Evolutionary conservation across 2,797 vertebrate species (phyloP), one percentile per base, ranked within the genome.

Genomic region (Aythya fuligula): DNA sequence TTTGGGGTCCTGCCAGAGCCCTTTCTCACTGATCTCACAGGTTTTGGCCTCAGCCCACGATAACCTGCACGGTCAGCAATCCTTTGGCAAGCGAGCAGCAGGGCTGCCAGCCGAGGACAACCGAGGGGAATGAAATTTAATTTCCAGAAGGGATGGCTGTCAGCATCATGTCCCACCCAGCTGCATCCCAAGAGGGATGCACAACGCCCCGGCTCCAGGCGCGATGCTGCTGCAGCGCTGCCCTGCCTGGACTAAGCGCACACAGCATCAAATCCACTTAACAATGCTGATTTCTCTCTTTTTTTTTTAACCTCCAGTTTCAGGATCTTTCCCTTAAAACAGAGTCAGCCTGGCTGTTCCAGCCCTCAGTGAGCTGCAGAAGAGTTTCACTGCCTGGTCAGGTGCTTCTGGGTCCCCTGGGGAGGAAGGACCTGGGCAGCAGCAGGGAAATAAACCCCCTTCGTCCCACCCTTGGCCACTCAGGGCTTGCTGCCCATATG

Each of bases 141-240:
- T 95, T 91, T 92, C 21, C 65, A 85, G 81, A 66, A 76, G 73
- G 89, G 80, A 82, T 85, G 74, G 65, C 71, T 93, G 93, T 88
- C 87, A 76, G 83, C 0, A 0, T 66, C 1, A 5, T 24, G 8
- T 77, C 80, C 58, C 45, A 78, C 47, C 47, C 4, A 0, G 45
- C 60, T 83, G 17, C 65, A 30, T 21, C 77, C 6, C 1, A 21
- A 51, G 1, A 13, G 41, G 45, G 12, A 74, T 21, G 18, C 61
- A 19, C 62, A 66, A 60, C 0, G 0, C 27, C 20, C 61, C 2
- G 0, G 73, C 78, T 71, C 78, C 43, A 11, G 83, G 72, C 7
- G 0, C 22, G 73, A 79, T 70, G 69, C 38, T 74, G 89, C 75
- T 0, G 0, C 69, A 47, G 87, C 3, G 0, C 30, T 0, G 1